A percentile compares a stretch with the other conserved stretches of the same genome.
Evolutionary conservation across 2,888 invertebrate genomes (phyloP).

Genomic region (Caenorhabditis becei): DNA sequence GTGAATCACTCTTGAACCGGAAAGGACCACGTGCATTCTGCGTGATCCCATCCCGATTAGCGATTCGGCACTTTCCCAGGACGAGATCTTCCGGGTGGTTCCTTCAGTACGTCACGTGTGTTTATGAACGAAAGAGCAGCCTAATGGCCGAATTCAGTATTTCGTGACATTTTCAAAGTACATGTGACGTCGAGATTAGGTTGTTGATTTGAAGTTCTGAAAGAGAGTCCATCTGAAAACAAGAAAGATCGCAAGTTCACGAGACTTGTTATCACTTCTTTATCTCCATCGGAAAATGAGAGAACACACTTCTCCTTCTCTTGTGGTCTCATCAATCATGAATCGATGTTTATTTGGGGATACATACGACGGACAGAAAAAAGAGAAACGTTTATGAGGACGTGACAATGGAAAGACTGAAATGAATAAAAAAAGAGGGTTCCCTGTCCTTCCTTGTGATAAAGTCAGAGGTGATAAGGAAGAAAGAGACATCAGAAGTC

Average conservation of each 20-base stretch:
- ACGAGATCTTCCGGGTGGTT: not conserved
- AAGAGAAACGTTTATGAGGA: conserved; percentile 18
- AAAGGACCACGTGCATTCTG: conserved; percentile 1
- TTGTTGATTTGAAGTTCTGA: not conserved
- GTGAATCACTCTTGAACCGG: not conserved
- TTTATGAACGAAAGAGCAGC: not conserved
- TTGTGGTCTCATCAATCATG: conserved; percentile 37
- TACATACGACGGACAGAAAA: conserved; percentile 11
- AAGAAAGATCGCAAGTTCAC: conserved; percentile 44
- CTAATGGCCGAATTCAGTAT: not conserved
- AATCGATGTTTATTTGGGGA: conserved; percentile 36
- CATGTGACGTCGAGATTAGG: not conserved
- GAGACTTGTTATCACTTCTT: conserved; percentile 18
- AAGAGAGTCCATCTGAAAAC: conserved; percentile 2
- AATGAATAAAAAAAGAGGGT: conserved; percentile 15
- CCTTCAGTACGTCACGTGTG: not conserved
- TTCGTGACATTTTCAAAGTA: too few relatives aligned
- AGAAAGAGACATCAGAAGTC: not conserved
- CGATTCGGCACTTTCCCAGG: conserved; percentile 1
- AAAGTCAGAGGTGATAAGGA: conserved; percentile 3
- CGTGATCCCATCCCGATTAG: conserved; percentile 2
- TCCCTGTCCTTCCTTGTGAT: not conserved
- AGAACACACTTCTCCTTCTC: conserved; percentile 5
- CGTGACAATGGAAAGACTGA: conserved; percentile 11
- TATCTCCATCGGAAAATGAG: conserved; percentile 5